Evolutionary conservation across 1,140 invertebrate genomes (phyloP).

Genomic region (Aphidius ervi): DNA sequence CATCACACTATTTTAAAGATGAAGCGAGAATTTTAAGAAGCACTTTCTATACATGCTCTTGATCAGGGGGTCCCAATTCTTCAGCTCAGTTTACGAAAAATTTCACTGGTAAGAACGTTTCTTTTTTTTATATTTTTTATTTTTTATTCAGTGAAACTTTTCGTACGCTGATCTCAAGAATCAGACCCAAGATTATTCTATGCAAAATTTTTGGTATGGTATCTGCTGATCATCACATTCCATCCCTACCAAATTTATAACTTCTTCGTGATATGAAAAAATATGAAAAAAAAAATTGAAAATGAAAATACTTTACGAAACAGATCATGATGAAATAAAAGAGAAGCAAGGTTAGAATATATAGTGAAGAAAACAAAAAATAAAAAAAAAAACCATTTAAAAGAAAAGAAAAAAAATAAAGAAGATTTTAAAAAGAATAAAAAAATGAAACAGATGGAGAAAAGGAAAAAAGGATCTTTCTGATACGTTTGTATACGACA

Average conservation of each 20-base stretch:
- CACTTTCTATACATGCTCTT: slow-evolving; percentile 6
- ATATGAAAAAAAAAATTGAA: neutral
- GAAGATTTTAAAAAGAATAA: slow-evolving; percentile 21
- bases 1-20: slow-evolving; percentile 23
- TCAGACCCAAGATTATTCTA: neutral
- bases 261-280: neutral
- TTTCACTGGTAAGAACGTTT: too few species aligned
- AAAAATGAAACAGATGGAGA: too few species aligned
- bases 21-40: slow-evolving; percentile 5
- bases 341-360: too few species aligned
- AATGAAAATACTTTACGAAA: neutral
- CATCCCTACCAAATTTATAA: slow-evolving; percentile 14
- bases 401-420: slow-evolving; percentile 5
- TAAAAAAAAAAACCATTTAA: too few species aligned
- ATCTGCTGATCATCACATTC: slow-evolving; percentile 45
- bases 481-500: slow-evolving; percentile 34
- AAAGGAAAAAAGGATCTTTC: slow-evolving; percentile 21
- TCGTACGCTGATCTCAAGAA: slow-evolving; percentile 14
- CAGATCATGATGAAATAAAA: too few species aligned
- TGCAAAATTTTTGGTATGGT: slow-evolving; percentile 9
- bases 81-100: neutral
- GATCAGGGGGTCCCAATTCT: slow-evolving; percentile 9
- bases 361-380: neutral
- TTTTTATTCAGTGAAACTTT: too few species aligned
- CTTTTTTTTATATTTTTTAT: too few species aligned